phyloP scores from a whole-genome alignment of 2,113 vertebrate genomes.

The Menidia beryllina region DNA sequence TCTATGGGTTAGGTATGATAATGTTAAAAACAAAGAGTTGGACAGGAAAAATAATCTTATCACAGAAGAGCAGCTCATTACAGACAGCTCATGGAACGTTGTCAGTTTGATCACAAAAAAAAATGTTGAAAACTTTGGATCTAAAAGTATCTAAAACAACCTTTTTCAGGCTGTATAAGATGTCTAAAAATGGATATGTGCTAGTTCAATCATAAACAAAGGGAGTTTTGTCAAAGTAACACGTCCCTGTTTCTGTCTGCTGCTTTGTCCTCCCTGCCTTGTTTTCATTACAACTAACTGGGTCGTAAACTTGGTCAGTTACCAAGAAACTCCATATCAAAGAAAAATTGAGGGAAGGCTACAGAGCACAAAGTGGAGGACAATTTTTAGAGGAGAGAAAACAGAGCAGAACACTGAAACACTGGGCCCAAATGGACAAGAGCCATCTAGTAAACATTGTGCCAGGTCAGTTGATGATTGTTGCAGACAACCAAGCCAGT shows the following conservation, averaged over 20 bases:
- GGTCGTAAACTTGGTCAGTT: constrained; percentile 71
- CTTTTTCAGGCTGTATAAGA: constrained; percentile 25
- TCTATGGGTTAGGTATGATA: neutral
- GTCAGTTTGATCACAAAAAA: constrained; percentile 34
- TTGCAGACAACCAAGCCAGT: constrained; percentile 51
- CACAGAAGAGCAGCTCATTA: constrained; percentile 25
- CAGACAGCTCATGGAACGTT: constrained; percentile 7
- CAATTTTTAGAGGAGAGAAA: constrained; percentile 43
- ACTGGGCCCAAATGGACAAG: constrained; percentile 61
- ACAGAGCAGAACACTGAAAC: constrained; percentile 53
- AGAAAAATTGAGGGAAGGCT: constrained; percentile 21
- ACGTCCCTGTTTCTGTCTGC: constrained; percentile 42
- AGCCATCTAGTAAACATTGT: constrained; percentile 65
- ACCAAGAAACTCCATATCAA: constrained; percentile 66
- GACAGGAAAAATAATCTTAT: constrained; percentile 35
- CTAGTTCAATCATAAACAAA: constrained; percentile 57
- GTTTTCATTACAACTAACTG: constrained; percentile 77
- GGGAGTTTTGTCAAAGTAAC: constrained; percentile 50
- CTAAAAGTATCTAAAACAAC: constrained; percentile 32
- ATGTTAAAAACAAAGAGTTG: constrained; percentile 6
- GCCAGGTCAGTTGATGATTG: constrained; percentile 66
- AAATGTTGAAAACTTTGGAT: constrained; percentile 20
- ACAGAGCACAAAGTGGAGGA: constrained; percentile 25
- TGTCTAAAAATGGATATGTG: constrained; percentile 54
- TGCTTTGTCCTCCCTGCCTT: constrained; percentile 53